A percentile compares a stretch with the other conserved stretches of the same genome.
phyloP scores from a whole-genome alignment of 2,888 invertebrate genomes.

The Synanthedon tipuliformis region DNA sequence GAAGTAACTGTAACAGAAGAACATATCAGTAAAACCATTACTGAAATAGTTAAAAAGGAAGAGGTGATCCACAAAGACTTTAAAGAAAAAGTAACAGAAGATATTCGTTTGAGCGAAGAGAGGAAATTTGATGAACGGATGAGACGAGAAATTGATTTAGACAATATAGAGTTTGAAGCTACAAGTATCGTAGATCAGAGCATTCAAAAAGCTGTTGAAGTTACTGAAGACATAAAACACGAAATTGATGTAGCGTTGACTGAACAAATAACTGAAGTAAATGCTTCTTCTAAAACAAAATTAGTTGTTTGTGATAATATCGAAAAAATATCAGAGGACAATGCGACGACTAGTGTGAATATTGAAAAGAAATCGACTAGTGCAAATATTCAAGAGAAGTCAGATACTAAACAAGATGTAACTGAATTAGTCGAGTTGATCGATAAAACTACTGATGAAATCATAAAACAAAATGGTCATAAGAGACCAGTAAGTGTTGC shows the following conservation, averaged over 20 bases:
- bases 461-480: constrained; percentile 9
- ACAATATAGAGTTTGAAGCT: constrained; percentile 44
- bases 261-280: constrained; percentile 4
- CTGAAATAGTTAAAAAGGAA: constrained; percentile 5
- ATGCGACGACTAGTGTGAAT: neutral
- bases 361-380: neutral
- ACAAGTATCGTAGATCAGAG: constrained; percentile 39
- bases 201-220: constrained; percentile 40
- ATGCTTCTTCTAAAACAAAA: neutral
- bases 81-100: constrained; percentile 13
- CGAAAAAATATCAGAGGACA: constrained; percentile 3
- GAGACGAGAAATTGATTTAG: constrained; percentile 30
- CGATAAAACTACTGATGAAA: constrained; percentile 14
- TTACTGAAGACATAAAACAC: constrained; percentile 41
- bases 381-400: neutral
- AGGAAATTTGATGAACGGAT: constrained; percentile 20
- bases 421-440: constrained; percentile 11
- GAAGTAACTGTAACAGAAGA: neutral
- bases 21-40: constrained; percentile 5
- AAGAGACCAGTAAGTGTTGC: constrained; percentile 9
- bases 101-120: constrained; percentile 7
- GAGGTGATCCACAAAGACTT: constrained; percentile 10
- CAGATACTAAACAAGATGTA: constrained; percentile 6
- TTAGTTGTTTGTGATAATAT: neutral
- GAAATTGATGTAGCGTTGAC: constrained; percentile 33